Conservation (phyloP, 2,113 vertebrate species). For the Poicephalus gulielmi region DNA sequence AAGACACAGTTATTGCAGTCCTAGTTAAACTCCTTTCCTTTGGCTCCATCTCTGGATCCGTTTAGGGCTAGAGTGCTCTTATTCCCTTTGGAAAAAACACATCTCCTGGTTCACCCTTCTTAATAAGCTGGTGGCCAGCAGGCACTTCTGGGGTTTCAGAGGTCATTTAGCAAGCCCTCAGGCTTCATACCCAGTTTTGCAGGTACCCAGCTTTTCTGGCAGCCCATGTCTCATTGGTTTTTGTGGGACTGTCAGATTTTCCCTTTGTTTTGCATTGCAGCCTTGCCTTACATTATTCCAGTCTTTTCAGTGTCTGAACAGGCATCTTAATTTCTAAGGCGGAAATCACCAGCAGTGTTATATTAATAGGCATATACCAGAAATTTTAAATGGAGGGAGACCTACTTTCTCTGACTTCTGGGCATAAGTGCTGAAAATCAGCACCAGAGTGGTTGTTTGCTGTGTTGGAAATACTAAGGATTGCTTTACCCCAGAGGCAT, state of each 20-base stretch:
- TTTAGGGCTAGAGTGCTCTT: not conserved
- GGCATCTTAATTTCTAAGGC: not conserved
- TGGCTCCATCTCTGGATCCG: not conserved
- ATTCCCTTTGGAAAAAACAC: not conserved
- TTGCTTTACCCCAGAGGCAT: not conserved
- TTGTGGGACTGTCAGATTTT: not conserved
- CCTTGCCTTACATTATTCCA: not conserved
- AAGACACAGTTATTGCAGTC: not conserved
- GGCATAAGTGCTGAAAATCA: not conserved
- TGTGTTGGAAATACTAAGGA: not conserved
- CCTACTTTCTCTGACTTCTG: not conserved
- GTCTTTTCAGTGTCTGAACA: not conserved
- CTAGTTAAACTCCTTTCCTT: not conserved
- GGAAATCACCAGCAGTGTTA: not conserved
- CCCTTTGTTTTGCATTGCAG: not conserved
- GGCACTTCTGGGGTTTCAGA: not conserved
- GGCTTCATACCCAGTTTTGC: not conserved
- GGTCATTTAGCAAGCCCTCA: not conserved
- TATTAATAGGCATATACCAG: not conserved
- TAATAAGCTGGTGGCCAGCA: not conserved
- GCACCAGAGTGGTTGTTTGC: not conserved
- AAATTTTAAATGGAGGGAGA: not conserved
- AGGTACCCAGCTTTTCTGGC: not conserved
- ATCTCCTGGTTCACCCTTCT: not conserved
- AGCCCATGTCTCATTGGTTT: not conserved